These are phyloP conservation scores for Oithona nana DNA, from an alignment of 2,888 invertebrate genomes.

Conservation along the genomic window DNA sequence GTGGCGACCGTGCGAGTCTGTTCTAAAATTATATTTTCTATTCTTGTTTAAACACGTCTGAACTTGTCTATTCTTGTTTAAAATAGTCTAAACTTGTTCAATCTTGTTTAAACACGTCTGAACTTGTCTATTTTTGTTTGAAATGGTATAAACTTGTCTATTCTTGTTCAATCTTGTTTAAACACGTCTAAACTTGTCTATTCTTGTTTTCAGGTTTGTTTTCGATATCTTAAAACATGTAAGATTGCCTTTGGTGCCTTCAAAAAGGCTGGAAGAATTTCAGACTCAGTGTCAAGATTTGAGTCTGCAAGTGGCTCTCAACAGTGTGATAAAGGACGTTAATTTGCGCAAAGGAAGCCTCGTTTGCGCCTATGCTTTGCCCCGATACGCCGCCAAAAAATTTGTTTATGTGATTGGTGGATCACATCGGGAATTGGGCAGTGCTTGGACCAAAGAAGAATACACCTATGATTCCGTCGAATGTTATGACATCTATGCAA, in stretches of 20 bases:
- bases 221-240: constrained; percentile 67
- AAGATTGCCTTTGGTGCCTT: constrained; percentile 60
- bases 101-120: too few species aligned
- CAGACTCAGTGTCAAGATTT: constrained; percentile 48
- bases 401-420: constrained; percentile 74
- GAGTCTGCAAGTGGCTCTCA: constrained; percentile 52
- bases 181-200: too few species aligned
- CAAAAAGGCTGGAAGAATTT: constrained; percentile 50
- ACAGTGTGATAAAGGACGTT: constrained; percentile 41
- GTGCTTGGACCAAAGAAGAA: constrained; percentile 51
- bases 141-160: too few species aligned
- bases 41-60: too few species aligned
- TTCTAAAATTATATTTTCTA: too few species aligned
- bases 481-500: constrained; percentile 54
- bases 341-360: constrained; percentile 52
- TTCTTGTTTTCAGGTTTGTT: too few species aligned
- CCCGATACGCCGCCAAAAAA: constrained; percentile 65
- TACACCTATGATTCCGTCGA: constrained; percentile 63
- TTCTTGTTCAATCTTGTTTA: too few species aligned
- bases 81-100: too few species aligned
- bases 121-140: too few species aligned
- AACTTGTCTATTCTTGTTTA: too few species aligned
- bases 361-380: constrained; percentile 46
- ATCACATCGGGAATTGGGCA: constrained; percentile 50
- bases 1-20: too few species aligned